Evolutionary conservation across 2,888 invertebrate species (phyloP), one percentile per base, ranked within the genome.

Genomic region (Eurytoma californica): DNA sequence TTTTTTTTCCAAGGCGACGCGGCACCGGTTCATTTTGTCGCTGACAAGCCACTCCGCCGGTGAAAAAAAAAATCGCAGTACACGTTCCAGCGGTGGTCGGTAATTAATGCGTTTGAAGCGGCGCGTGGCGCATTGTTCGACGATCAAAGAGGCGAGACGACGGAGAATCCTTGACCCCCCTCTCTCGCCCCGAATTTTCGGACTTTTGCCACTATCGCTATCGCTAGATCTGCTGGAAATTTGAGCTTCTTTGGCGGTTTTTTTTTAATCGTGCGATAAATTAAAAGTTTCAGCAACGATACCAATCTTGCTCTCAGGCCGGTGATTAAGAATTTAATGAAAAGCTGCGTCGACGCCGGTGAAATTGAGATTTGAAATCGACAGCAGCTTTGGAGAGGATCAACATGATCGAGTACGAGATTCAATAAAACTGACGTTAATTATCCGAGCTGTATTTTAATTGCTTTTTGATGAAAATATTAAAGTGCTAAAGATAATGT

Each of bases 341-440:
- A 77, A 74, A 30, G 51, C 70, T 53, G 39, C 39, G 72, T 53
- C 47, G 61, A 67, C 55, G 79, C 63, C 61, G 58, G 9, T n/a
- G 72, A 68, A 80, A 77, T 77, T 76, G 49, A 72, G 57, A 73
- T 77, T 73, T 77, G 65, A 69, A 77, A 77, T 77, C 69, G 72
- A 65, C 69, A 61, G 47, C 20, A 63, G 58, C 16, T 9, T 18
- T 16, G 16, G 53, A 9, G 16, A 16, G 49, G 53, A 51, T 58
- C 47, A 3, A 13, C 60, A 3, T 67, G 72, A 80, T 80, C 63
- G 61, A 77, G 20, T 57, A 57, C 20, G 63, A 72, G 67, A 80
- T 73, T 80, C 63, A 75, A 77, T 80, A 80, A 77, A 72, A 20
- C 61, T 72, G 72, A 72, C 77, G 76, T 72, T 72, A 76, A 76